phyloP scores from a whole-genome alignment of 2,113 vertebrate genomes.

The Nasalis larvatus region DNA sequence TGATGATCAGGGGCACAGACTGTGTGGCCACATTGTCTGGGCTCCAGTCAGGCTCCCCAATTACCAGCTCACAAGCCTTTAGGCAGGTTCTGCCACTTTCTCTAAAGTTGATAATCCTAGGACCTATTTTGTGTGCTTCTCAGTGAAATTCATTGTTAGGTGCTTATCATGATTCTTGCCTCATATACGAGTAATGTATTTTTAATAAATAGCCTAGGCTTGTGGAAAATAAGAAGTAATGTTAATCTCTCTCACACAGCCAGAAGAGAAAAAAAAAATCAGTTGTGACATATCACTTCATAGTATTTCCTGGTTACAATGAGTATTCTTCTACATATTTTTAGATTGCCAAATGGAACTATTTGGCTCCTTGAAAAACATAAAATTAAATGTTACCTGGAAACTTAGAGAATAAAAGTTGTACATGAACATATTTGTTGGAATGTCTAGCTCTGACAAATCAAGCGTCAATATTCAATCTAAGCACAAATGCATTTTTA shows the following conservation, averaged over 20 bases:
- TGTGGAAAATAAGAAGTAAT: background rate
- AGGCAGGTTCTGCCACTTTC: background rate
- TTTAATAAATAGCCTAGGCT: background rate
- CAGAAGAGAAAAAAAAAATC: background rate
- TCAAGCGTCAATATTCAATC: background rate
- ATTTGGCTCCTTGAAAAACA: background rate
- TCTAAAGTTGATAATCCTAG: background rate
- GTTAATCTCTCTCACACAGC: background rate
- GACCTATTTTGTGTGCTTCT: background rate
- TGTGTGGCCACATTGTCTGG: background rate
- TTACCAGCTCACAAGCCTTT: background rate
- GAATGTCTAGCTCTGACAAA: background rate
- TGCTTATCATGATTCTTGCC: background rate
- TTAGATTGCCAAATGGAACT: background rate
- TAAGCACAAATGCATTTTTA: background rate
- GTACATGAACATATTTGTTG: background rate
- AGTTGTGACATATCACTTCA: background rate
- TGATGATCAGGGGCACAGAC: background rate
- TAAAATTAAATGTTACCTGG: background rate
- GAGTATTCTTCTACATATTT: background rate
- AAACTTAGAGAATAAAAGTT: background rate
- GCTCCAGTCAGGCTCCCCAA: background rate
- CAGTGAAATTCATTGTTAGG: background rate
- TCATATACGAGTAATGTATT: background rate
- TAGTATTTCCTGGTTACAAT: background rate